Evolutionary conservation across 1,140 invertebrate genomes (phyloP).

Genomic region (Drosophila takahashii): DNA sequence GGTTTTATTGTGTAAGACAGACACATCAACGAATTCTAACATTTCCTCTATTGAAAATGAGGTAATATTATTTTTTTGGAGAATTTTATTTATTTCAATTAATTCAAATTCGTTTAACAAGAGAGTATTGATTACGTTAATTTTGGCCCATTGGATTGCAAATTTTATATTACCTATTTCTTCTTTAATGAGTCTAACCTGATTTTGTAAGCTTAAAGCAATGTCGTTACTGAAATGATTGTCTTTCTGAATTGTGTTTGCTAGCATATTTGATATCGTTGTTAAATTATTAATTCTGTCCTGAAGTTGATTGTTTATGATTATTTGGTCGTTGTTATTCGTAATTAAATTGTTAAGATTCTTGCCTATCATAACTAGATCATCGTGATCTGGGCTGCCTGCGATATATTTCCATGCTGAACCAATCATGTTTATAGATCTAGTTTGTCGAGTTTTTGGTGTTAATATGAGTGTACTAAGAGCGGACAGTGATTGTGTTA

Average conservation of each 20-base stretch:
- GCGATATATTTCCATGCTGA: neutral
- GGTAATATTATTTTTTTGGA: conserved; percentile 13
- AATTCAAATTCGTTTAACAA: too few species aligned
- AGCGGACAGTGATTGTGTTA: conserved; percentile 5
- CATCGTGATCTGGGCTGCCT: neutral
- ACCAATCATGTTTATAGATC: neutral
- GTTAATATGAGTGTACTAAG: conserved; percentile 1
- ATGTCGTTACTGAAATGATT: conserved; percentile 1
- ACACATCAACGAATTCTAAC: conserved; percentile 13
- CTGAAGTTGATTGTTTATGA: neutral
- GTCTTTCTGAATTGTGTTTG: neutral
- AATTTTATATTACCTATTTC: conserved; percentile 19
- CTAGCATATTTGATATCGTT: neutral
- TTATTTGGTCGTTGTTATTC: neutral
- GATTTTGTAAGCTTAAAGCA: conserved; percentile 3
- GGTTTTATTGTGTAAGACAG: conserved; percentile 23
- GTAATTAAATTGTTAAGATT: neutral
- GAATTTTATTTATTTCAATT: conserved; percentile 12
- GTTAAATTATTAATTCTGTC: neutral
- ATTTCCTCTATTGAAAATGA: conserved; percentile 17
- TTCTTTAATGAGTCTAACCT: conserved; percentile 14
- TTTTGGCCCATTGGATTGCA: conserved; percentile 5
- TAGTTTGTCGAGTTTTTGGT: neutral
- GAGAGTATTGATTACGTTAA: too few species aligned
- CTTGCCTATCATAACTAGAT: neutral